Evolutionary conservation across 2,888 invertebrate species (phyloP).

Genomic region (Xanthia icteritia): DNA sequence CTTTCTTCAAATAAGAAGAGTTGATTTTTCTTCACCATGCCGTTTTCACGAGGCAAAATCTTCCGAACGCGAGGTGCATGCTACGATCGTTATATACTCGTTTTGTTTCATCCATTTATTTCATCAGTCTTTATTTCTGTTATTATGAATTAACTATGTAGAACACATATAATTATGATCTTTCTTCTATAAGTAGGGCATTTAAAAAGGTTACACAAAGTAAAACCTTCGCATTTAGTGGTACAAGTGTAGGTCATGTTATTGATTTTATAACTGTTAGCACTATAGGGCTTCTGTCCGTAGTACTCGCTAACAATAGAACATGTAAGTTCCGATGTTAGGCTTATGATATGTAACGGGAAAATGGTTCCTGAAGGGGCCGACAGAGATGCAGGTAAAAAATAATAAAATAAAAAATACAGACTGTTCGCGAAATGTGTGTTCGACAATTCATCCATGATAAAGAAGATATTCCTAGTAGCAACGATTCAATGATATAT

Average conservation of each 20-base stretch:
- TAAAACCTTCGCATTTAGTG: slow-evolving; percentile 25
- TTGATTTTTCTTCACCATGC: not conserved
- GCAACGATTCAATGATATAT: not conserved
- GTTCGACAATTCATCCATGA: not conserved
- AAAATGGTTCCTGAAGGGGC: not conserved
- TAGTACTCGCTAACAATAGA: not conserved
- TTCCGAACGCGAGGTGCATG: not conserved
- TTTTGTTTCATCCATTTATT: not conserved
- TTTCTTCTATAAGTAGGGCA: not conserved
- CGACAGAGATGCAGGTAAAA: not conserved
- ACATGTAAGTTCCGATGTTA: slow-evolving; percentile 2
- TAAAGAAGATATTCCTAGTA: not conserved
- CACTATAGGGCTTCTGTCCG: slow-evolving; percentile 48
- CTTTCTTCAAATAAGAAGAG: not conserved
- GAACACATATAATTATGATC: not conserved
- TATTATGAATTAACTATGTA: not conserved
- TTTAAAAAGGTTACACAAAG: slow-evolving; percentile 8
- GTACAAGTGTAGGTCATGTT: slow-evolving; percentile 35
- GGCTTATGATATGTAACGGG: not conserved
- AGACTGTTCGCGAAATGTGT: not conserved
- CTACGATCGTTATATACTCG: not conserved
- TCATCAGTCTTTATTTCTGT: not conserved
- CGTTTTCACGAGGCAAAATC: not conserved
- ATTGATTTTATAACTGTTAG: slow-evolving; percentile 55
- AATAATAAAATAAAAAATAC: not conserved